Evolutionary conservation across 2,797 vertebrate species (phyloP), one percentile per base, ranked within the genome.

Genomic region (Heterohyrax brucei): DNA sequence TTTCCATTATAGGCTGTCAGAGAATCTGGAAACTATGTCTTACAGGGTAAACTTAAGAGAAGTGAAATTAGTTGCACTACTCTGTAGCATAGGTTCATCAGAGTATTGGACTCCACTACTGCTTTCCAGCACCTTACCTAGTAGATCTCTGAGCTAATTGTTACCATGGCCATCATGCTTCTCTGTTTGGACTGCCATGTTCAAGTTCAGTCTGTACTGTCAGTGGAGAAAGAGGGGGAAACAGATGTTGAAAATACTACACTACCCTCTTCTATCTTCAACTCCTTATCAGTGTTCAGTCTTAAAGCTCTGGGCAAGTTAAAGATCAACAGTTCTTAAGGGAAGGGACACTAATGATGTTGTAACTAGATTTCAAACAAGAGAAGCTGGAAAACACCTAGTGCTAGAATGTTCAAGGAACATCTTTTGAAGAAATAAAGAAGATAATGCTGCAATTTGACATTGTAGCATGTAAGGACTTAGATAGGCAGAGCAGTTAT

Each of bases 171-270:
- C 18, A 61, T 7, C 1, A 0, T 53, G 5, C 48, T 30, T 28
- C 5, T 46, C 33, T 79, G 24, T 59, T 73, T 46, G 21, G 44
- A 53, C 50, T 56, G 2, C n/a, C 64, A 61, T 87, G 79, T 72
- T 93, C 66, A 64, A 85, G n/a, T 70, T 70, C 75, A 30, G 18
- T 66, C 44, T 50, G 30, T 18, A 87, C 26, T 82, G 10, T 93
- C 14, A 28, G 5, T 44, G 10, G 84, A 30, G 62, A 88, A 39
- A 53, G 19, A 56, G 28, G 68, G 28, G 59, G 13, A 39, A 61
- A 61, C 22, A 61, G 39, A 5, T 7, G 77, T 91, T 44, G 82
- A 91, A 56, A 28, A 70, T 28, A 68, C 0, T 87, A 28, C 1
- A 14, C 6, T 21, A 68, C 12, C 12, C 19, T 6, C 9, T 30